Conservation (phyloP, 1,140 invertebrate genomes). For the Parapsyche elsis region DNA sequence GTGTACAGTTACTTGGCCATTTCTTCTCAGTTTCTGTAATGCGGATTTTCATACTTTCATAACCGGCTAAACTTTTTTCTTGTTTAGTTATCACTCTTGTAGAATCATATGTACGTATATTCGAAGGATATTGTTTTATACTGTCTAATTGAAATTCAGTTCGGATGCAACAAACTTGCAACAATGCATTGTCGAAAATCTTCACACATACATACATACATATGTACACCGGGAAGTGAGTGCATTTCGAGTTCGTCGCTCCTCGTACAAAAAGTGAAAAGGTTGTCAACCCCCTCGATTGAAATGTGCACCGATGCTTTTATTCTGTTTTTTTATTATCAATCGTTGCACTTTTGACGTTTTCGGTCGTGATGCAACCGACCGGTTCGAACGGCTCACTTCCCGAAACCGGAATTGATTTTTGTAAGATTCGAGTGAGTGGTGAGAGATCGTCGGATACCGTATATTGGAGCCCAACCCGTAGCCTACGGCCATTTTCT, state of each 20-base stretch:
- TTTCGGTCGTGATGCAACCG: neutral
- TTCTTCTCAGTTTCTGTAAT: too few relatives aligned
- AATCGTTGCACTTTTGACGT: neutral
- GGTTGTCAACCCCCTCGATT: neutral
- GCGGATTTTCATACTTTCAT: too few relatives aligned
- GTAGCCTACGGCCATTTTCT: neutral
- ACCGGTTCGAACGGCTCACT: neutral
- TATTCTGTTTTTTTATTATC: neutral
- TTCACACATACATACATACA: too few relatives aligned
- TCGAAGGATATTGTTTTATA: too few relatives aligned
- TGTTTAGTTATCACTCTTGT: too few relatives aligned
- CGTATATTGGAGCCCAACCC: neutral
- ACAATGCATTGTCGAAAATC: too few relatives aligned
- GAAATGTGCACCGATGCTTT: neutral
- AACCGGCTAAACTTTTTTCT: too few relatives aligned
- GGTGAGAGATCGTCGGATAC: neutral
- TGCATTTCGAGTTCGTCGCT: neutral
- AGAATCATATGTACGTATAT: too few relatives aligned
- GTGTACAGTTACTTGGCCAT: too few relatives aligned
- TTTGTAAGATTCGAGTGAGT: neutral
- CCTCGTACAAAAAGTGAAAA: neutral
- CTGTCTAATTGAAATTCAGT: too few relatives aligned
- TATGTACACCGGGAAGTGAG: too few relatives aligned
- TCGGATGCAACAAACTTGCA: too few relatives aligned
- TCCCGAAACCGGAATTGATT: neutral